Evolutionary conservation across 2,113 vertebrate genomes (phyloP).

Genomic region (Alectura lathami): DNA sequence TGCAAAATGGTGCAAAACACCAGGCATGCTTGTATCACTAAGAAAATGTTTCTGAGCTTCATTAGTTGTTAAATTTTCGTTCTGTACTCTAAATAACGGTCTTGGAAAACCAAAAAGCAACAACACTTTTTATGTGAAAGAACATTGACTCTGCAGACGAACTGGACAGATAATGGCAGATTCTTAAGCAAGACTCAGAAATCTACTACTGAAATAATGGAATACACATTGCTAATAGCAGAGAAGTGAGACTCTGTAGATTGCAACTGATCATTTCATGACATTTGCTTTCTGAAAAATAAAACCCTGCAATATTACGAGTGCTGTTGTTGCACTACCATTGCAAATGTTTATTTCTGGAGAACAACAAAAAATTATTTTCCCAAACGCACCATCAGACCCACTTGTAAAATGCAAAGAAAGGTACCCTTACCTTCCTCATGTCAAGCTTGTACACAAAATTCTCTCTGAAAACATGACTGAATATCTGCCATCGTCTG

Average conservation of each 20-base stretch:
- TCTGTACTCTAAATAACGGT: not conserved
- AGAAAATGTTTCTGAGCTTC: not conserved
- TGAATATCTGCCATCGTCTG: not conserved
- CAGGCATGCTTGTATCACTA: not conserved
- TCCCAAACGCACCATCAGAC: not conserved
- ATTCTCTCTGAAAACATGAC: not conserved
- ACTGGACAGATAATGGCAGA: not conserved
- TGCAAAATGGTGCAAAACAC: not conserved
- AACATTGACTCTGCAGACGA: not conserved
- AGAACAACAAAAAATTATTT: not conserved
- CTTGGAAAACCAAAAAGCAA: not conserved
- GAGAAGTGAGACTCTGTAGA: not conserved
- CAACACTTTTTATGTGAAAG: not conserved
- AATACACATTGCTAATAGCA: rapidly evolving
- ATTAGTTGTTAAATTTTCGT: not conserved
- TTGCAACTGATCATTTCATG: not conserved
- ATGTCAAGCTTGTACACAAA: not conserved
- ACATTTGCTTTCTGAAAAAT: not conserved
- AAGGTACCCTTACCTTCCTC: not conserved
- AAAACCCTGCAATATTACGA: not conserved
- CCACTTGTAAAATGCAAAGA: not conserved
- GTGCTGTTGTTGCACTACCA: not conserved
- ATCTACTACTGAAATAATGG: not conserved
- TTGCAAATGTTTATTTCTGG: not conserved
- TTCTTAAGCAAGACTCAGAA: not conserved